Percentiles rank a stretch among this genome's conserved stretches.
Evolutionary conservation across 2,797 vertebrate species (phyloP).

Genomic region (Chrysocyon brachyurus): DNA sequence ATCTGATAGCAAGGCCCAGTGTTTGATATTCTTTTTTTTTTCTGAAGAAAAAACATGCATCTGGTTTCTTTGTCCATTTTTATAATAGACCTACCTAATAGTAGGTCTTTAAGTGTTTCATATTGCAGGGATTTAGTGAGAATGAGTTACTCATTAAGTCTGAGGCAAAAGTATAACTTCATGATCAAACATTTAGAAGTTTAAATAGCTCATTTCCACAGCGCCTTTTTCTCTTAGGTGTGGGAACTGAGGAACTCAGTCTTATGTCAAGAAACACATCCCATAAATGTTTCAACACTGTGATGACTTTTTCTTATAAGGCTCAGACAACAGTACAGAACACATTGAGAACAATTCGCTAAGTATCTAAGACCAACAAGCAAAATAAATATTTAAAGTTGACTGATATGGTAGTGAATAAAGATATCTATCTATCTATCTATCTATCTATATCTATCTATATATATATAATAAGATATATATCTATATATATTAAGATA

Average conservation of each 20-base stretch:
- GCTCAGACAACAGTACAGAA: background rate
- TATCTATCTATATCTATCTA: accelerated
- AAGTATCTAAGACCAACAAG: background rate
- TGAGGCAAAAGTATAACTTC: too few species aligned
- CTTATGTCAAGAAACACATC: slow-evolving; percentile 7
- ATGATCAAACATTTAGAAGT: too few species aligned
- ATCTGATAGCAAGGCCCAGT: background rate
- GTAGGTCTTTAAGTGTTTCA: background rate
- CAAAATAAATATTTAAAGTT: slow-evolving; percentile 56
- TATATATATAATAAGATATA: too few species aligned
- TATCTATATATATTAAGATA: too few species aligned
- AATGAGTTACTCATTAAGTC: background rate
- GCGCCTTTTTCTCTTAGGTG: too few species aligned
- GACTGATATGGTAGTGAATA: background rate
- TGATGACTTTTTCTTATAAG: background rate
- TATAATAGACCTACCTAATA: background rate
- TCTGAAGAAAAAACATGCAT: background rate
- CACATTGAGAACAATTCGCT: background rate
- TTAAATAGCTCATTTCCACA: too few species aligned
- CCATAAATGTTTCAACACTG: background rate
- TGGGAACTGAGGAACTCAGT: too few species aligned
- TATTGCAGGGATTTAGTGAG: background rate
- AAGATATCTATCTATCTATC: too few species aligned
- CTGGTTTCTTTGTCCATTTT: background rate
- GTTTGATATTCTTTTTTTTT: background rate